Evolutionary conservation across 2,888 invertebrate species (phyloP), one percentile per base, ranked within the genome.

Genomic region (Limnephilus rhombicus): DNA sequence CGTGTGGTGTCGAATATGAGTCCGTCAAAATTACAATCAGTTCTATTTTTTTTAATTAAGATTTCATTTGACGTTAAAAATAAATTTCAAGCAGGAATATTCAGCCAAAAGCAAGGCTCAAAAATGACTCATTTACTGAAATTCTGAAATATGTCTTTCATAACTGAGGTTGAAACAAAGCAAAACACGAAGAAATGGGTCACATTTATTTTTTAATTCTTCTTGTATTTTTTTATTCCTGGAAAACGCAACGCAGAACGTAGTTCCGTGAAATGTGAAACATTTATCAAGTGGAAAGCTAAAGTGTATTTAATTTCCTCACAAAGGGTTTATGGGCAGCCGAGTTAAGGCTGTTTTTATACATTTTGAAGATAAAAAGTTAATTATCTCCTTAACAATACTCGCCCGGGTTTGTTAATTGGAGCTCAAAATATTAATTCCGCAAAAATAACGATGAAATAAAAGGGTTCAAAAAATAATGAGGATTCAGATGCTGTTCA

Each of bases 321-420:
- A 45, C 41, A 86, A 86, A 86, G 41, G 68, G 24, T 68, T 68
- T 68, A 68, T 86, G 37, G 29, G 29, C 13, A n/a, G 29, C 86
- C 45, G 37, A 37, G 49, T 45, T 45, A 86, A 37, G 45, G 86
- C 41, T 86, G 86, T 45, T 83, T 86, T 86, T 86, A 41, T 86
- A 86, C 49, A 86, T 41, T 86, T 86, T 41, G 86, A 29, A 86
- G 86, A 86, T 86, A 86, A 86, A 86, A 86, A 86, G 86, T 86
- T 86, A 86, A 86, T 86, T 86, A 37, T 86, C 86, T 86, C 45
- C 29, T 86, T 45, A 86, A 86, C 86, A 86, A 86, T 86, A 86
- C 86, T 45, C 49, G 86, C 18, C 41, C 29, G 45, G 86, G 86
- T 86, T 86, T 86, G 45, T 86, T 86, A 86, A 86, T 86, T 45